Conservation (phyloP, 2,888 invertebrate species). For the Lamproptera curius region DNA sequence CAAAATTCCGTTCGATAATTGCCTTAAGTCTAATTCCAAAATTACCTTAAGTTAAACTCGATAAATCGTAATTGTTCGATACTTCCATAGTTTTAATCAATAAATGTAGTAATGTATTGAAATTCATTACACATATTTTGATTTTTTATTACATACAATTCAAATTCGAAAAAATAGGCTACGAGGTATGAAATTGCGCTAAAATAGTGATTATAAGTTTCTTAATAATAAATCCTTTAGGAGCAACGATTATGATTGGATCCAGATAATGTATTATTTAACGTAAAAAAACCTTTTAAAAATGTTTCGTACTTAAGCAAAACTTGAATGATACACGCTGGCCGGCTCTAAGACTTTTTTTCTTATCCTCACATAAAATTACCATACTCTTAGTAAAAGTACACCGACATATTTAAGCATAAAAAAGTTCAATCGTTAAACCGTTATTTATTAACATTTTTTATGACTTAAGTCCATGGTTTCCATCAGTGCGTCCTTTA, state of each 20-base stretch:
- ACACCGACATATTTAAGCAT: slow-evolving; percentile 8
- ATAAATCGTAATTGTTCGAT: neutral
- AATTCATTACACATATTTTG: neutral
- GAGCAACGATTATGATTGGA: no score
- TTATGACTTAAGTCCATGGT: slow-evolving; percentile 2
- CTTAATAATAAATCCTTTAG: no score
- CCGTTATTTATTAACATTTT: slow-evolving; percentile 2
- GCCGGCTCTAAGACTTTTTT: no score
- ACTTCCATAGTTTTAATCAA: neutral
- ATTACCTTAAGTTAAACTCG: neutral
- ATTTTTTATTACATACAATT: neutral
- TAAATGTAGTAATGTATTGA: neutral
- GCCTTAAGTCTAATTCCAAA: neutral
- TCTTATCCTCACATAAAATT: slow-evolving; percentile 15
- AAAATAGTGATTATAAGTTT: no score
- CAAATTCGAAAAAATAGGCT: neutral
- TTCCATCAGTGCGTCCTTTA: no score
- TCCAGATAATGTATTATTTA: no score
- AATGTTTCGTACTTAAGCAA: no score
- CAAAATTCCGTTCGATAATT: slow-evolving; percentile 4
- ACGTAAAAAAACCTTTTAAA: no score
- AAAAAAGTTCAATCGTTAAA: slow-evolving; percentile 11
- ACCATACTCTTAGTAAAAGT: slow-evolving; percentile 9
- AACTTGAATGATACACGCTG: no score
- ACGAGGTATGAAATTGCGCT: no score